Evolutionary conservation across 2,888 invertebrate genomes (phyloP), one percentile per base, ranked within the genome.

Genomic region (Noctua janthe): DNA sequence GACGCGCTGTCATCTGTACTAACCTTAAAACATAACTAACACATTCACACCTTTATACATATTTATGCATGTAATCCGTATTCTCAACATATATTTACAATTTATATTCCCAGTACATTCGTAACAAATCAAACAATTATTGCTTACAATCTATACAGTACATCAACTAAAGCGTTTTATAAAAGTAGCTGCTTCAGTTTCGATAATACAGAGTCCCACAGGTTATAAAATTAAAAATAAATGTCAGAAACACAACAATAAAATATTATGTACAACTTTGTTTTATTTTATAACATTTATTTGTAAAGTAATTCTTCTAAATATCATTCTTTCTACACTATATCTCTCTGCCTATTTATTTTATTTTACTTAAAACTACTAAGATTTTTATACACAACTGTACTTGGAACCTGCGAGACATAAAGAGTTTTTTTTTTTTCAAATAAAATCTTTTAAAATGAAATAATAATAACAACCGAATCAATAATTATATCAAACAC

Each of bases 101-200:
- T 39, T 70, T 43, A 35, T 39, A 83, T 78, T 51, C 51, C 64
- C 51, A 51, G 43, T 78, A 72, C 67, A 71, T 79, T 88, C 51
- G 66, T 29, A 82, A 83, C 56, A 77, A 82, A 85, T 59, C n/a
- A 81, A 84, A 80, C 29, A 81, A 81, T 81, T 87, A 89, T 87
- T 85, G 70, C 86, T 90, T 89, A 86, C 43, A 77, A 74, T 74
- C 80, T 88, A 90, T 67, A 79, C 76, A 71, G 59, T 81, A 86
- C 78, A 75, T 82, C 67, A 88, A 88, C 83, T 87, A 88, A 91
- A 88, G 83, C 79, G 62, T 80, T 83, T 80, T 66, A 87, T 74
- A 75, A 87, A 84, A 83, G 82, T 72, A 88, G 89, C 86, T 87
- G 88, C 83, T 81, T 74, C 80, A 71, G 70, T 84, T 88, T 71